Evolutionary conservation across 2,113 vertebrate species (phyloP), one percentile per base, ranked within the genome.

Genomic region (Gopherus flavomarginatus): DNA sequence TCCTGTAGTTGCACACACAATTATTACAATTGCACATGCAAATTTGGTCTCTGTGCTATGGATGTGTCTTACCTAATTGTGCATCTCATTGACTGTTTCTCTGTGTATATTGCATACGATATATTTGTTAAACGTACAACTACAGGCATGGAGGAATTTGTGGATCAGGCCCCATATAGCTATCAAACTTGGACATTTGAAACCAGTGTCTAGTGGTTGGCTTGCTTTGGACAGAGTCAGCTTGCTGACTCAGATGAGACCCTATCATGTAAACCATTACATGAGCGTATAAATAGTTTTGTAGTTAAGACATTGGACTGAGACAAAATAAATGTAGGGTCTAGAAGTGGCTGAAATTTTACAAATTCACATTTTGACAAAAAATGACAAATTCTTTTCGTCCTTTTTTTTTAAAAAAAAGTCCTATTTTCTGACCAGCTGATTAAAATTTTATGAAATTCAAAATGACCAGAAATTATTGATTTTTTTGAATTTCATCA

Each of bases 21-120:
- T 89, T 92, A 57, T 54, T 80, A 57, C 83, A 59, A 77, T 10
- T 69, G 8, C 22, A 5, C 29, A 44, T 83, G 19, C 57, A 81
- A 81, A 72, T 11, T 5, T 0, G 1, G 49, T 52, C 53, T 54
- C 17, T 22, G 7, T 8, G 14, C 13, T 21, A 56, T 81, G 92
- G 65, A 50, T 47, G n/a, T 3, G n/a, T 87, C 31, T 56, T 47
- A 1, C 3, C 47, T 80, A 24, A 19, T 27, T 1, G 0, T 24
- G 35, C 57, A 62, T 83, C n/a, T 29, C 80, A 53, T 54, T 83
- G 5, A 22, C 53, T 54, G 8, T 22, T 54, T 54, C 24, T 88
- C 35, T 86, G 5, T 75, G 52, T 38, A 1, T 69, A 57, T 31
- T 62, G 57, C 12, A 2, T 19, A 56, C 16, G 77, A 59, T 2